Conservation (phyloP, 30 jellyfish, hydroid and myxozoan species). For the Hydractinia echinata region DNA sequence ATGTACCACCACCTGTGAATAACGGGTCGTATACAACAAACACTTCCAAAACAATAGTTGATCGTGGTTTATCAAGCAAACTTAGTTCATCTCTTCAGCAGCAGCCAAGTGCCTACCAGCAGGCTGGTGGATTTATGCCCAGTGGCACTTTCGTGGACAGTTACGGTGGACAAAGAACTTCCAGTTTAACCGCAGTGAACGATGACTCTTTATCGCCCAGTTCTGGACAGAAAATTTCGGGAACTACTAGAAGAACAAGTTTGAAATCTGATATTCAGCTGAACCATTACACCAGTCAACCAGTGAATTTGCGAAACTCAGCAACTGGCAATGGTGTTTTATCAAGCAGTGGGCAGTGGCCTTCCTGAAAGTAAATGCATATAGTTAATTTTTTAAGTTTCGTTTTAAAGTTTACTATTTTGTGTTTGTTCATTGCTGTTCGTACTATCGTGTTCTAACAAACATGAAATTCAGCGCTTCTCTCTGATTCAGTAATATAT, state of each 20-base stretch:
- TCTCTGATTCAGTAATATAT: too few species aligned
- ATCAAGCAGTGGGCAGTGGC: constrained; percentile 6
- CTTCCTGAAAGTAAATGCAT: background rate
- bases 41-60: background rate
- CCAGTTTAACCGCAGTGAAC: background rate
- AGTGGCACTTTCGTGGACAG: background rate
- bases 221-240: background rate
- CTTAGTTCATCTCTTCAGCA: background rate
- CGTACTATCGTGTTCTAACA: too few species aligned
- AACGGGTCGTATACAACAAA: background rate
- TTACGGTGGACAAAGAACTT: background rate
- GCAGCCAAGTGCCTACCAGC: background rate
- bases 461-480: too few species aligned
- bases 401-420: too few species aligned
- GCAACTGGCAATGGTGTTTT: background rate
- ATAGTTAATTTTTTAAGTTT: too few species aligned
- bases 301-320: constrained; percentile 29
- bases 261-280: constrained; percentile 28
- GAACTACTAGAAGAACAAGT: constrained; percentile 8
- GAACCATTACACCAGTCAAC: constrained; percentile 37
- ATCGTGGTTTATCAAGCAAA: background rate
- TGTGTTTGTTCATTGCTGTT: too few species aligned
- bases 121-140: constrained; percentile 10
- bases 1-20: background rate
- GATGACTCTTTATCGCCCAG: constrained; percentile 3